Evolutionary conservation across 2,888 invertebrate genomes (phyloP), one percentile per base, ranked within the genome.

Genomic region (Ormyrus rosae): DNA sequence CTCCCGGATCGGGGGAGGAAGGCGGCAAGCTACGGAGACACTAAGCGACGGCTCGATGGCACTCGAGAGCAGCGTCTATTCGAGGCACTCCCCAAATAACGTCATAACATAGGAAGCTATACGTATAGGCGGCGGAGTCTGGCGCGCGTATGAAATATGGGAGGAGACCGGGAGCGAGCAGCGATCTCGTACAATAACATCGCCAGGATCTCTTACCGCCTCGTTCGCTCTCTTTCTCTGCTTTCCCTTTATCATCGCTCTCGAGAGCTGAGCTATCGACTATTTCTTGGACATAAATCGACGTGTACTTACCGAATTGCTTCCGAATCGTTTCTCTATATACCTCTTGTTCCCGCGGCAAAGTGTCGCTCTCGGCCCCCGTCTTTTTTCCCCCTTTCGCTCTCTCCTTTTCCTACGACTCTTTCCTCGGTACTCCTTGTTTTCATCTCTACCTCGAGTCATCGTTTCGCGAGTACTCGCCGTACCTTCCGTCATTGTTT

Each of bases 241-340:
- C 34, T 50, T 19, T 55, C 60, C 5, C 56, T 58, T 46, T 73
- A 55, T 13, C 48, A 51, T 51, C 56, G 10, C 46, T 8, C 50
- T 46, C n/a, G 79, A 83, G 84, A 86, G 85, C 85, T 87, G 85
- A 88, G 85, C 86, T 88, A 88, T 87, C 86, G 88, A 82, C 86
- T 86, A 87, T 87, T 87, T 86, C 82, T 34, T 84, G 86, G 86
- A 88, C 87, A 88, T 89, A 89, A 89, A 89, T 89, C 89, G 89
- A 89, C 86, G 84, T 87, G 87, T 89, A 89, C 89, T 89, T 88
- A 89, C 87, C 86, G 87, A 89, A 89, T 89, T 89, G 89, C 89
- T 89, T 89, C 87, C 86, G 87, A 89, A 89, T 89, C 87, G 87
- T 84, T 89, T 86, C 85, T 88, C 87, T 68, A 68, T 34, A 4